Conservation (phyloP, 2,797 vertebrate genomes). For the Nannoperca australis region DNA sequence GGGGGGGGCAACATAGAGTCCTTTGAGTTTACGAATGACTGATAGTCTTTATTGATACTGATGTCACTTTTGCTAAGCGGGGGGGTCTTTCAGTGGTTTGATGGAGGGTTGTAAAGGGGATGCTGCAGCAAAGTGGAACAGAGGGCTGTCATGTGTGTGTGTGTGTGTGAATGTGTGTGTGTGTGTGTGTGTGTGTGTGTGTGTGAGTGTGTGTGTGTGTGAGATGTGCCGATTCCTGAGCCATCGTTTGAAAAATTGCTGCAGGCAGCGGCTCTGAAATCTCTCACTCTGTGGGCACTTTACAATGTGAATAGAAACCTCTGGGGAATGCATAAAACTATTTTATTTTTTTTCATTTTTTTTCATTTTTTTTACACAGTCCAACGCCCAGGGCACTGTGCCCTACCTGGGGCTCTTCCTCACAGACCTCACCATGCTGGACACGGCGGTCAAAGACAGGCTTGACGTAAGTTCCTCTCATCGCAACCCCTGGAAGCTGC, state of each 20-base stretch:
- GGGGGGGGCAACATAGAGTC: no score
- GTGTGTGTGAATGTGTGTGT: slow-evolving; percentile 24
- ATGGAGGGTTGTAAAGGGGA: slow-evolving; percentile 42
- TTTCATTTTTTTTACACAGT: slow-evolving; percentile 58
- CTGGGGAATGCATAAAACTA: slow-evolving; percentile 31
- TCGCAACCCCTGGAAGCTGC: slow-evolving; percentile 2
- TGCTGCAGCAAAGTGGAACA: slow-evolving; percentile 50
- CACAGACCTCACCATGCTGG: slow-evolving; percentile 94
- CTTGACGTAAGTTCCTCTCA: slow-evolving; percentile 85
- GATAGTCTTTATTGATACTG: not conserved
- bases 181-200: no score
- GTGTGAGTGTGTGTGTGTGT: slow-evolving; percentile 27
- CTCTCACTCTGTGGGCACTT: slow-evolving; percentile 52
- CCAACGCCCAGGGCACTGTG: slow-evolving; percentile 88
- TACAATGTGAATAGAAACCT: slow-evolving; percentile 40
- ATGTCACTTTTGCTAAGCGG: slow-evolving; percentile 21
- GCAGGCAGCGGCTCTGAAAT: slow-evolving; percentile 60
- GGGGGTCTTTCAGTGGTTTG: slow-evolving; percentile 29
- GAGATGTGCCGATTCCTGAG: slow-evolving; percentile 55
- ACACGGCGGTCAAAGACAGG: slow-evolving; percentile 91
- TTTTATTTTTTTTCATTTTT: not conserved
- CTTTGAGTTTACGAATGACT: no score
- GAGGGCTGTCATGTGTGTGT: slow-evolving; percentile 31
- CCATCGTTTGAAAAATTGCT: slow-evolving; percentile 63
- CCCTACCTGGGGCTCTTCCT: slow-evolving; percentile 96